These are phyloP conservation scores for Eulemur macaco DNA, from an alignment of 2,113 vertebrate species.

Conservation along the genomic window DNA sequence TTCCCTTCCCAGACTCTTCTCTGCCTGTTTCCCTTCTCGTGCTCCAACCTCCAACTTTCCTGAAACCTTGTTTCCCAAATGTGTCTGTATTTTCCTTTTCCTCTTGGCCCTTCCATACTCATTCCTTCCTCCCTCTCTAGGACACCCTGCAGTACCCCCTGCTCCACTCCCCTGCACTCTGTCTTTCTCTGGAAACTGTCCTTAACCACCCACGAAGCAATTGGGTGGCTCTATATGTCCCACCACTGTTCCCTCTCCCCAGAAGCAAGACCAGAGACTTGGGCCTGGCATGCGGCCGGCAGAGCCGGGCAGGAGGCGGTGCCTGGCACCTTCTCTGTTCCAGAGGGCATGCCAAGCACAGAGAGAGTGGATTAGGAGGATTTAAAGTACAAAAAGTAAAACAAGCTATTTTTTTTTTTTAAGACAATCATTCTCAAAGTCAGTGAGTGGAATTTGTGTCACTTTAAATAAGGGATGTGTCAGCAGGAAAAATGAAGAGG, in stretches of 20 bases:
- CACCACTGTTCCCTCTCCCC: background rate
- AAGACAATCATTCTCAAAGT: constrained; percentile 59
- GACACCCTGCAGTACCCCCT: background rate
- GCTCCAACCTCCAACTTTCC: background rate
- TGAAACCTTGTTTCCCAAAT: background rate
- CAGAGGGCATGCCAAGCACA: constrained; percentile 63
- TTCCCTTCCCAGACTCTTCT: background rate
- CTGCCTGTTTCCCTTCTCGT: background rate
- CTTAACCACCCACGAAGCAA: too few relatives aligned
- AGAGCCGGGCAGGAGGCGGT: constrained; percentile 66
- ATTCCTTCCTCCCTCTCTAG: background rate
- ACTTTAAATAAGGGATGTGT: constrained; percentile 50
- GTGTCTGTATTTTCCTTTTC: background rate
- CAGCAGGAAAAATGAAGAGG: constrained; percentile 4
- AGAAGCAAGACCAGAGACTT: constrained; percentile 26
- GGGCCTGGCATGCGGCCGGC: constrained; percentile 74
- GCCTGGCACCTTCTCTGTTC: constrained; percentile 77
- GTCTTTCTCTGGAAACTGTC: background rate
- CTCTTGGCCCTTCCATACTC: too few relatives aligned
- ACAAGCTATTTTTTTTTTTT: constrained; percentile 43
- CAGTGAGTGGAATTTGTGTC: constrained; percentile 61
- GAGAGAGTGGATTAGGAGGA: constrained; percentile 74
- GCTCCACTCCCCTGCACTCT: background rate
- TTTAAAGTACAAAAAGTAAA: constrained; percentile 73
- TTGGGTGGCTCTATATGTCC: fast-evolving